phyloP scores from a whole-genome alignment of 1,140 invertebrate genomes.

The Paramacrobiotus metropolitanus region DNA sequence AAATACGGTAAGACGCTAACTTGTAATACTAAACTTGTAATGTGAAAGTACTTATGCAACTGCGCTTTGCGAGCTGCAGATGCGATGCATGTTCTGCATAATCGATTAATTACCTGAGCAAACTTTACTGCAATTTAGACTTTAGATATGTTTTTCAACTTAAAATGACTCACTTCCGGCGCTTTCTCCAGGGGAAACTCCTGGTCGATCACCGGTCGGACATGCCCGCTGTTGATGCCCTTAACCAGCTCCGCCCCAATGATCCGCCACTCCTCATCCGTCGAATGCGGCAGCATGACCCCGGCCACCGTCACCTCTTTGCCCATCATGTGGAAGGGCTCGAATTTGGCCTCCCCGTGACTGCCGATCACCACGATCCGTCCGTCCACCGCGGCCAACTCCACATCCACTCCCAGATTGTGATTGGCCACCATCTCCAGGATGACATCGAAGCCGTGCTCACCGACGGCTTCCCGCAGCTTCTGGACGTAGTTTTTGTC shows the following conservation, averaged over 20 bases:
- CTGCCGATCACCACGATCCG: conserved; percentile 24
- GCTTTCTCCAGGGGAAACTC: conserved; percentile 25
- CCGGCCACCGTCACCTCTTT: background rate
- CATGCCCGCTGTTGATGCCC: conserved; percentile 24
- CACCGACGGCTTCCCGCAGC: conserved; percentile 16
- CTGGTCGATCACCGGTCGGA: conserved; percentile 26
- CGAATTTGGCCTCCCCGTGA: background rate
- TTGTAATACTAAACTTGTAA: too few relatives aligned
- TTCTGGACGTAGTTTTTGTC: conserved; percentile 21
- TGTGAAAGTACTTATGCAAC: too few relatives aligned
- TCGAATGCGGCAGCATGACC: background rate
- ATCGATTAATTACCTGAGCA: too few relatives aligned
- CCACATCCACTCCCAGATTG: conserved; percentile 29
- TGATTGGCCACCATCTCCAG: conserved; percentile 35
- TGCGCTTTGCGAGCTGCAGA: too few relatives aligned
- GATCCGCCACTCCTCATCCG: conserved; percentile 20
- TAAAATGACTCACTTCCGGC: too few relatives aligned
- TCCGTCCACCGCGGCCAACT: conserved; percentile 25
- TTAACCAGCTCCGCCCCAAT: conserved; percentile 19
- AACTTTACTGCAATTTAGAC: too few relatives aligned
- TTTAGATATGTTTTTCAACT: too few relatives aligned
- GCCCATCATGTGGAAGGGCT: background rate
- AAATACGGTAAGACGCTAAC: too few relatives aligned
- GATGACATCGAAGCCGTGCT: conserved; percentile 29
- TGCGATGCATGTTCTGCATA: too few relatives aligned